Percentiles rank a stretch among this genome's conserved stretches.
Conservation (phyloP, 2,888 invertebrate species). For the Arctia plantaginis region DNA sequence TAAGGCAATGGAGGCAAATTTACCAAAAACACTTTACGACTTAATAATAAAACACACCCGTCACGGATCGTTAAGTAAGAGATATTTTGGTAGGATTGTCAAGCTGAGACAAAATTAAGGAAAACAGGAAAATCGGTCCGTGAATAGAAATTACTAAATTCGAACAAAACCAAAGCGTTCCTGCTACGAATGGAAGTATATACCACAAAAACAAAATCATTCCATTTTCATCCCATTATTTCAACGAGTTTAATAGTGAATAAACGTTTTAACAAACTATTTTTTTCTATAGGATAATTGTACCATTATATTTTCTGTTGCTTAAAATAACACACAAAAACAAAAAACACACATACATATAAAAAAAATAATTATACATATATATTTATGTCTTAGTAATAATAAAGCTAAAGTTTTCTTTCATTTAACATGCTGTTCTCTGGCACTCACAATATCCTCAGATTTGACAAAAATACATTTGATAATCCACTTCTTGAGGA, state of each 20-base stretch:
- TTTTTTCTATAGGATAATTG: slow-evolving; percentile 31
- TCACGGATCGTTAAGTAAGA: slow-evolving; percentile 38
- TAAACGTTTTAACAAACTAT: slow-evolving; percentile 36
- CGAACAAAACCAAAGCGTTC: slow-evolving; percentile 36
- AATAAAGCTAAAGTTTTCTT: no score
- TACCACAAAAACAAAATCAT: slow-evolving; percentile 39
- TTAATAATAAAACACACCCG: slow-evolving; percentile 45
- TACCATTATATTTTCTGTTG: neutral
- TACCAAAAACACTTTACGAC: slow-evolving; percentile 25
- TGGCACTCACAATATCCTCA: no score
- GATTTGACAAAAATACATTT: no score
- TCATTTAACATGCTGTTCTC: no score
- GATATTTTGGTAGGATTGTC: slow-evolving; percentile 37
- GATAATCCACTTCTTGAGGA: no score
- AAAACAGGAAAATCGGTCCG: slow-evolving; percentile 41
- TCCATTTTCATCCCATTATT: slow-evolving; percentile 39
- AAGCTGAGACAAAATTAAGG: slow-evolving; percentile 43
- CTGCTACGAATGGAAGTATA: slow-evolving; percentile 26
- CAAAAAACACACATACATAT: no score
- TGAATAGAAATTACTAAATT: slow-evolving; percentile 44
- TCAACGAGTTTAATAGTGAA: slow-evolving; percentile 39
- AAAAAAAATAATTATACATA: no score
- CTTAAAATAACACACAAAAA: no score
- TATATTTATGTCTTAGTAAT: no score
- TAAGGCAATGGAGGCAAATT: slow-evolving; percentile 26